Percentiles rank a stretch among this genome's conserved stretches.
Evolutionary conservation across 2,113 vertebrate genomes (phyloP).

Genomic region (Neogobius melanostomus): DNA sequence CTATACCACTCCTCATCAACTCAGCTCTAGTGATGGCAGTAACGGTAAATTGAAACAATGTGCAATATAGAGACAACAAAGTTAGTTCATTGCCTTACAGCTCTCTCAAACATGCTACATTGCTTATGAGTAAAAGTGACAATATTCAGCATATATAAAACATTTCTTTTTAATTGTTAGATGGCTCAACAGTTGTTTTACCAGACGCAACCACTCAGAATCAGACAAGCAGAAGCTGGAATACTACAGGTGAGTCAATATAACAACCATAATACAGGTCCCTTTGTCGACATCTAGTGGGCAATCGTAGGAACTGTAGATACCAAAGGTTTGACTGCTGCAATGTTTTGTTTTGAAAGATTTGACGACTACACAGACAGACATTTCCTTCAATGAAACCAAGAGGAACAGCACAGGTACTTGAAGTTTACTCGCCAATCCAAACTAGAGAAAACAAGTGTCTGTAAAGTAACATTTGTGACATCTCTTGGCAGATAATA

Average conservation of each 20-base stretch:
- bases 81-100: too few relatives aligned
- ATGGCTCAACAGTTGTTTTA: background rate
- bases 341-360: constrained; percentile 17
- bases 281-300: constrained; percentile 45
- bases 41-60: too few relatives aligned
- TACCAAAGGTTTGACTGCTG: background rate
- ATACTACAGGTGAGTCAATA: constrained; percentile 12
- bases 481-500: constrained; percentile 25
- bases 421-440: background rate
- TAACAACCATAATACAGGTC: background rate
- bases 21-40: too few relatives aligned
- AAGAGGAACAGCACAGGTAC: constrained; percentile 49
- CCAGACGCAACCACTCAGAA: constrained; percentile 4
- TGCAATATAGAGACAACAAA: too few relatives aligned
- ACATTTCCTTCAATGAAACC: constrained; percentile 32
- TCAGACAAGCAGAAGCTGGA: background rate
- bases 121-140: too few relatives aligned
- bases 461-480: background rate
- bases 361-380: constrained; percentile 27
- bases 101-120: too few relatives aligned
- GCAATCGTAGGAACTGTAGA: background rate
- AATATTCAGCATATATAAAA: background rate
- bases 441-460: background rate
- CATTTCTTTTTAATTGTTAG: constrained; percentile 2
- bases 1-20: too few relatives aligned